A percentile compares a stretch with the other conserved stretches of the same genome.
phyloP scores from a whole-genome alignment of 1,140 invertebrate genomes.

The Phthorimaea operculella region DNA sequence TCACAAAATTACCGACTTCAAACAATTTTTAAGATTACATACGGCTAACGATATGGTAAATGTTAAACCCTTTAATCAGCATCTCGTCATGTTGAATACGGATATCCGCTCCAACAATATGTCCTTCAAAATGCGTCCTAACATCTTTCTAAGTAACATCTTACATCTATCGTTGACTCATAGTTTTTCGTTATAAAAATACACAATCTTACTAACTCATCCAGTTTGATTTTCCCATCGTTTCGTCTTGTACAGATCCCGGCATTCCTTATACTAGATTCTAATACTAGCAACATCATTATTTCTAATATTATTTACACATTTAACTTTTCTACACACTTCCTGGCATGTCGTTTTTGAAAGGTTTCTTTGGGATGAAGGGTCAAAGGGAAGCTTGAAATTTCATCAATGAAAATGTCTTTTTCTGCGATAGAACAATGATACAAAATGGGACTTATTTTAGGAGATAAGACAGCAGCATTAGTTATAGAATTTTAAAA shows the following conservation, averaged over 20 bases:
- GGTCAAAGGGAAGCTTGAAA: conserved; percentile 54
- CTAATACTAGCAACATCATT: conserved; percentile 51
- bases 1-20: conserved; percentile 53
- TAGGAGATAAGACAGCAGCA: neutral
- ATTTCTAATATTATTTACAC: conserved; percentile 53
- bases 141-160: conserved; percentile 48
- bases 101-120: conserved; percentile 39
- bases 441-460: neutral
- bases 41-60: conserved; percentile 62
- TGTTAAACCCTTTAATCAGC: conserved; percentile 35
- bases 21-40: conserved; percentile 54
- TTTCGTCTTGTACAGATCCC: conserved; percentile 41
- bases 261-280: conserved; percentile 49
- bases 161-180: conserved; percentile 46
- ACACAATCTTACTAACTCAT: conserved; percentile 39
- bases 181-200: conserved; percentile 63
- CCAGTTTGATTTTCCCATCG: conserved; percentile 15
- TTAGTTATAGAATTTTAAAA: neutral
- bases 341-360: conserved; percentile 42
- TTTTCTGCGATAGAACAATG: neutral
- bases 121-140: conserved; percentile 29
- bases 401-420: conserved; percentile 59
- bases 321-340: conserved; percentile 55
- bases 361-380: conserved; percentile 27
- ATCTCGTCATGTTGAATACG: conserved; percentile 39